These are phyloP conservation scores for Miniopterus natalensis DNA, from an alignment of 2,113 vertebrate species.

Conservation along the genomic window DNA sequence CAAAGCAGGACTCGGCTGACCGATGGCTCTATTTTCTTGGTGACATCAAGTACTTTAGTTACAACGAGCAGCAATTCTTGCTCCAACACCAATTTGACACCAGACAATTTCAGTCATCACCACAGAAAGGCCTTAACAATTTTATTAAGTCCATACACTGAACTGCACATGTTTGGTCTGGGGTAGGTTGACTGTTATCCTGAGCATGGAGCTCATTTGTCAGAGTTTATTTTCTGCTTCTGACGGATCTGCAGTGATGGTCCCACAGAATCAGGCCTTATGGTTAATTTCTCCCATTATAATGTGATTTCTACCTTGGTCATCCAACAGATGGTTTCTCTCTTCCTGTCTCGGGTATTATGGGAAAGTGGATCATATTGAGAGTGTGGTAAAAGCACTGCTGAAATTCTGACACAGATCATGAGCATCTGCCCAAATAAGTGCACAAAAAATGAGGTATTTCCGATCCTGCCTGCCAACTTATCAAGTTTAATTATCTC, in stretches of 20 bases:
- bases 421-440: background rate
- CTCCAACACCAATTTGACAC: background rate
- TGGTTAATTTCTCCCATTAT: slow-evolving; percentile 71
- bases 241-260: slow-evolving; percentile 38
- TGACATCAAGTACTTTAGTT: background rate
- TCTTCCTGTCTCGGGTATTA: slow-evolving; percentile 47
- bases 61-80: background rate
- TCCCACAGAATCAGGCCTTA: slow-evolving; percentile 75
- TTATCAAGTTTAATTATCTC: background rate
- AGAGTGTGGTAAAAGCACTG: background rate
- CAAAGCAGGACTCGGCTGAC: background rate
- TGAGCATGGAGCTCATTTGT: slow-evolving; percentile 45
- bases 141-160: background rate
- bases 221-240: slow-evolving; percentile 75
- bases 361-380: slow-evolving; percentile 49
- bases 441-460: background rate
- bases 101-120: slow-evolving; percentile 29
- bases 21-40: background rate
- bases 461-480: background rate
- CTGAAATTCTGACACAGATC: slow-evolving; percentile 38
- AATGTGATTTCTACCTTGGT: slow-evolving; percentile 72
- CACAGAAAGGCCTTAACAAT: background rate
- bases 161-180: slow-evolving; percentile 17
- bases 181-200: slow-evolving; percentile 25
- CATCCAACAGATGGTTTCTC: slow-evolving; percentile 75